phyloP scores from a whole-genome alignment of 2,888 invertebrate species.

The Zaprionus lineosus region DNA sequence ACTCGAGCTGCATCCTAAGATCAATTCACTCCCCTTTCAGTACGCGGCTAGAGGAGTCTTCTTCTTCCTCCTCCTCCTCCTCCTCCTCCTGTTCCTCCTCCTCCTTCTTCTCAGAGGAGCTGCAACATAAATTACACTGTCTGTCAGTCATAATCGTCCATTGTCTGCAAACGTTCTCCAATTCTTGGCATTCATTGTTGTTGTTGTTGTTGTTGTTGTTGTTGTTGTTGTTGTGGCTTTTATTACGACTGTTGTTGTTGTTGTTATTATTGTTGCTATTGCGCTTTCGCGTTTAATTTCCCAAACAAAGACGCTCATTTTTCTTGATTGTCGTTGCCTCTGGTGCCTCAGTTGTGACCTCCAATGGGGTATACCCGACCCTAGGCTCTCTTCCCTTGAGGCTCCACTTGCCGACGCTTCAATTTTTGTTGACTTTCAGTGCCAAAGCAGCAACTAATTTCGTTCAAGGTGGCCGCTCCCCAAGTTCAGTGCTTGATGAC shows the following conservation, averaged over 20 bases:
- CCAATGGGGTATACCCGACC: slow-evolving; percentile 15
- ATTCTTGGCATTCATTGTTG: slow-evolving; percentile 40
- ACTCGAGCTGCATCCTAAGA: too few relatives aligned
- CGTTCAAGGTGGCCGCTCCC: too few relatives aligned
- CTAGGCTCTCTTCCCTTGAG: not conserved
- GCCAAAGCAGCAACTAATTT: too few relatives aligned
- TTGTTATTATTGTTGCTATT: slow-evolving; percentile 7
- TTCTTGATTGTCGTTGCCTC: slow-evolving; percentile 21
- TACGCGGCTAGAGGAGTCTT: too few relatives aligned
- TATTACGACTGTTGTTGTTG: not conserved
- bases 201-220: slow-evolving; percentile 1
- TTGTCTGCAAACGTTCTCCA: slow-evolving; percentile 57
- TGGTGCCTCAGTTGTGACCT: not conserved
- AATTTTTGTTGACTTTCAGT: too few relatives aligned
- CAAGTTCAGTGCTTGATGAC: too few relatives aligned
- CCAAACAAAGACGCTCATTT: slow-evolving; percentile 45
- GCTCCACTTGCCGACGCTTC: too few relatives aligned
- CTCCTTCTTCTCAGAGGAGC: too few relatives aligned
- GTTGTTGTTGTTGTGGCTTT: slow-evolving; percentile 9
- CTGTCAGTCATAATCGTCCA: slow-evolving; percentile 52
- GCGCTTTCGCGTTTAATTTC: slow-evolving; percentile 42
- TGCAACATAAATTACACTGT: slow-evolving; percentile 67
- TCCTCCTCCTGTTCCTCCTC: too few relatives aligned
- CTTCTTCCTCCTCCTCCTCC: not conserved
- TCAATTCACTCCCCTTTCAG: too few relatives aligned